Evolutionary conservation across 2,888 invertebrate genomes (phyloP), one percentile per base, ranked within the genome.

Genomic region (Arge pagana): DNA sequence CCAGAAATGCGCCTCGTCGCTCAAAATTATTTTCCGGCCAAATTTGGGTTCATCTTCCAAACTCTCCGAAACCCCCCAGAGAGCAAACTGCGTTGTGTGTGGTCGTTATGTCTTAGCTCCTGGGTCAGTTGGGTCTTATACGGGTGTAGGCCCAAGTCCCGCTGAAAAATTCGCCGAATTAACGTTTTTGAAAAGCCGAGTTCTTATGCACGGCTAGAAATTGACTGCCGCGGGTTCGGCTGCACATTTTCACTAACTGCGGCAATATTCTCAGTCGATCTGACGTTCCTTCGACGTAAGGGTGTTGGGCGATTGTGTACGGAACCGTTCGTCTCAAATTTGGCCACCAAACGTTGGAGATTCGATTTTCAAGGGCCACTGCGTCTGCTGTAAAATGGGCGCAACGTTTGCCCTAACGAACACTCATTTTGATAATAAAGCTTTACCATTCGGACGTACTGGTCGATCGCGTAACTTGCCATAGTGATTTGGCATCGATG

Each of bases 161-260:
- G 50, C 53, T 42, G 52, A 50, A 56, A 53, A 56, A 53, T 50
- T 56, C 54, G 62, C 58, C 56, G 63, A 63, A 54, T 40, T 52
- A 24, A 52, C 35, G 52, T 50, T 40, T 5, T 23, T 16, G 40
- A 50, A 50, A 50, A 40, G 13, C 52, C 40, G 28, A 52, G 48
- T 52, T 52, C 40, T 52, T 50, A 48, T 52, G 30, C 33, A 28
- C 40, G 40, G 26, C 49, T 26, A 52, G 50, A 21, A 41, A 53
- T 52, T 33, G 53, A 52, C 50, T 52, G 26, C 40, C 53, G 37
- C 15, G 50, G 52, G 33, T 52, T n/a, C n/a, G n/a, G n/a, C n/a
- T n/a, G n/a, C n/a, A n/a, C n/a, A n/a, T n/a, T n/a, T n/a, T n/a
- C n/a, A n/a, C n/a, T 52, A 70, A 54, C 70, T 66, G 49, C 72